phyloP scores from a whole-genome alignment of 2,113 vertebrate genomes.

The Triplophysa rosa region DNA sequence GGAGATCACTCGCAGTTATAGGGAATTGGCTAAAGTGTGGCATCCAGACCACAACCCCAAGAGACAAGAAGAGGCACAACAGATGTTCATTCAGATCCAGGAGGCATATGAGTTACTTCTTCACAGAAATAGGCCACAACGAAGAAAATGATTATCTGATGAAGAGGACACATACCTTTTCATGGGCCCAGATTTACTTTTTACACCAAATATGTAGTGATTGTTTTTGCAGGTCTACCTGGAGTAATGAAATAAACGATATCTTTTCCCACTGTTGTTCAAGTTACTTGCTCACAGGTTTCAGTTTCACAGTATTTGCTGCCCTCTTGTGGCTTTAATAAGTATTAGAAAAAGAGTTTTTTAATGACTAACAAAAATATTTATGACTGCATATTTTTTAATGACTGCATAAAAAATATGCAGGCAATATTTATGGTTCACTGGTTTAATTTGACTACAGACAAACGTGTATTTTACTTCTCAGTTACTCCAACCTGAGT shows the following conservation, averaged over 20 bases:
- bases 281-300: neutral
- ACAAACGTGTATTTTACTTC: too few relatives aligned
- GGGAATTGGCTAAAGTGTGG: constrained; percentile 83
- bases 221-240: neutral
- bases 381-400: too few relatives aligned
- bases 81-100: constrained; percentile 83
- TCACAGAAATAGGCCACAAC: constrained; percentile 58
- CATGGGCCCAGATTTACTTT: neutral
- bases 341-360: constrained; percentile 11
- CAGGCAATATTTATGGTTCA: too few relatives aligned
- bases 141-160: constrained; percentile 53
- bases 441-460: too few relatives aligned
- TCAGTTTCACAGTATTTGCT: constrained; percentile 48
- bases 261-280: too few relatives aligned
- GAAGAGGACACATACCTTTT: neutral
- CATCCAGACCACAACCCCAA: constrained; percentile 87
- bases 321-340: constrained; percentile 61
- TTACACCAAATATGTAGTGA: neutral
- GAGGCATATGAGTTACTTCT: constrained; percentile 81
- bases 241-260: neutral
- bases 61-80: constrained; percentile 73
- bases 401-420: too few relatives aligned
- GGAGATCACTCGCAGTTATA: constrained; percentile 80
- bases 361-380: too few relatives aligned
- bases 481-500: too few relatives aligned